phyloP scores from a whole-genome alignment of 2,113 vertebrate genomes.

The Noturus placidus region DNA sequence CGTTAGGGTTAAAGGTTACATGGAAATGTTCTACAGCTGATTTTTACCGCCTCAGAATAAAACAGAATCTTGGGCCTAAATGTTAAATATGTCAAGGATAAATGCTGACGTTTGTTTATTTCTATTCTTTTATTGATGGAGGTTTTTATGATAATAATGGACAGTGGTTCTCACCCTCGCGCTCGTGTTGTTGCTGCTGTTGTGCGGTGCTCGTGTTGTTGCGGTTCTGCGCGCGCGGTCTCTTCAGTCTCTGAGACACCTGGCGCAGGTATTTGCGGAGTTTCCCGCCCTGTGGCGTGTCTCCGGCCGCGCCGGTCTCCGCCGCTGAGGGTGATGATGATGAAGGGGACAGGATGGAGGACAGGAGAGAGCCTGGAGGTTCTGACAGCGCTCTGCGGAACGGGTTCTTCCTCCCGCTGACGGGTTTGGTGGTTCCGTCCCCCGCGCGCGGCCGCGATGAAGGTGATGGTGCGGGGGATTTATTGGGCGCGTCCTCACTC shows the following conservation, averaged over 20 bases:
- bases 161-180: neutral
- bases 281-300: conserved; percentile 62
- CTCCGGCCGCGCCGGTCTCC: conserved; percentile 54
- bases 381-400: conserved; percentile 83
- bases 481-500: conserved; percentile 70
- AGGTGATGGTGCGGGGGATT: conserved; percentile 7
- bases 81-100: neutral
- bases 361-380: conserved; percentile 68
- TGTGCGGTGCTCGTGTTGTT: neutral
- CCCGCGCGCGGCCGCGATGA: neutral
- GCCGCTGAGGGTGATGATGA: conserved; percentile 42
- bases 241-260: conserved; percentile 76
- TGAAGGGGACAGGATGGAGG: conserved; percentile 44
- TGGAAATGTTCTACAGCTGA: neutral
- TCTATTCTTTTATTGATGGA: neutral
- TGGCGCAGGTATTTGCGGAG: conserved; percentile 78
- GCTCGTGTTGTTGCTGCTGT: neutral
- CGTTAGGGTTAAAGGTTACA: neutral
- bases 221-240: conserved; percentile 61
- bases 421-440: conserved; percentile 27
- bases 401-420: conserved; percentile 70
- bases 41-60: neutral
- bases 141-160: neutral
- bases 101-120: neutral
- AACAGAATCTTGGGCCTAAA: neutral